Evolutionary conservation across 2,797 vertebrate genomes (phyloP), one percentile per base, ranked within the genome.

Genomic region (Odontamblyopus rebecca): DNA sequence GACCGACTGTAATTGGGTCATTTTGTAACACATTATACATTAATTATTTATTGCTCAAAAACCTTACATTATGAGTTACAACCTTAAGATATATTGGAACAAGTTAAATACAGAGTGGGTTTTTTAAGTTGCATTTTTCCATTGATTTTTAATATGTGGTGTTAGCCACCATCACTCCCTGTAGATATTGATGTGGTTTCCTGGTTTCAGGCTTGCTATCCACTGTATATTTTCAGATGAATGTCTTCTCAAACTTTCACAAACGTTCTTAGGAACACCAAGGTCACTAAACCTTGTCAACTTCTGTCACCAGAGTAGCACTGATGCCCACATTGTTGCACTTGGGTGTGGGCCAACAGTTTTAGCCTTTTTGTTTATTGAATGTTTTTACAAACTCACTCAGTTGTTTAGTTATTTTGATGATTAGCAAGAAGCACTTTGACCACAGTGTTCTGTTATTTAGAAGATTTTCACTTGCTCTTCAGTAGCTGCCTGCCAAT

Each of bases 401-500:
- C 76, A 72, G 76, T 84, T 69, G 30, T 83, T 84, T 88, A 91
- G 79, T 86, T 84, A 73, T 68, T 74, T 19, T 82, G 70, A 68
- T 75, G 76, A 66, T 66, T 64, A 15, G 70, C 71, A 44, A 70
- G 61, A 88, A 79, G 82, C 78, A 85, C 84, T 91, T 89, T 88
- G 79, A 81, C 56, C 69, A 78, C 76, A 73, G 78, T 79, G 80
- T 80, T 85, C 62, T 78, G 67, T 78, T 78, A 48, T 15, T 48
- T 48, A 15, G 53, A 80, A 71, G 75, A 79, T 88, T 77, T 72
- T 80, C 74, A 73, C 79, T 81, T 85, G 75, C 82, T 87, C 69
- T 83, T 72, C 59, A 74, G 82, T 87, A 88, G 85, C 84, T 85
- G 76, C 82, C 78, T 87, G 84, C 81, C 82, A 85, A 88, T 89